These are phyloP conservation scores for Tenualosa ilisha DNA, from an alignment of 2,797 vertebrate genomes.

Conservation along the genomic window DNA sequence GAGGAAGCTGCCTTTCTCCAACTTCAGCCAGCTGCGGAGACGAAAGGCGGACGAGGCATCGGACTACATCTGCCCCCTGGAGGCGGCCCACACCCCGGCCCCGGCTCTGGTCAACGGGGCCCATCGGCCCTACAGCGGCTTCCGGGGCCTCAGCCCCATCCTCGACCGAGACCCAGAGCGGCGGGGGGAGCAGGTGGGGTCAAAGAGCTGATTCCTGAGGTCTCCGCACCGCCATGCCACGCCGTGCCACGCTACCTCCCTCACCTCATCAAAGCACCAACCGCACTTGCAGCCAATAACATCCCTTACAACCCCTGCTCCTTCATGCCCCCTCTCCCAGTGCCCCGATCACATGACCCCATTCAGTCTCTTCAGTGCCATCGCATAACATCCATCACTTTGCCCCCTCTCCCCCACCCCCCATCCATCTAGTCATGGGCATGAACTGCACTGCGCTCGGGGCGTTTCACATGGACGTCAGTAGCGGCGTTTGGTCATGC, in stretches of 20 bases:
- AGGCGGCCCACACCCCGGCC: constrained; percentile 58
- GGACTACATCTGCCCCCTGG: constrained; percentile 90
- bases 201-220: constrained; percentile 71
- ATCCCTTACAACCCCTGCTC: not conserved
- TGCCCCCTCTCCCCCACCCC: constrained; percentile 26
- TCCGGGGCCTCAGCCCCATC: constrained; percentile 78
- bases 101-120: constrained; percentile 68
- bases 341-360: constrained; percentile 47
- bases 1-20: constrained; percentile 93
- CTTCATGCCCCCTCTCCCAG: not conserved
- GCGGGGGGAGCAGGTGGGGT: constrained; percentile 87
- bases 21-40: constrained; percentile 89
- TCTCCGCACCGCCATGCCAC: not conserved
- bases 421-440: not conserved
- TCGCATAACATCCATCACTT: constrained; percentile 1
- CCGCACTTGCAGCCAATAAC: constrained; percentile 14
- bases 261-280: not conserved
- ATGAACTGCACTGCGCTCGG: not conserved
- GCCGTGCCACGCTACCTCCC: not conserved
- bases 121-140: constrained; percentile 75
- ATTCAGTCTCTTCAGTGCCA: constrained; percentile 27
- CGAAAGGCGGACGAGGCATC: constrained; percentile 88
- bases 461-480: not conserved
- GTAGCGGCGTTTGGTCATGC: not conserved
- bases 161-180: constrained; percentile 78